Conservation (phyloP, 2,113 vertebrate species). For the Baryphthengus martii region DNA sequence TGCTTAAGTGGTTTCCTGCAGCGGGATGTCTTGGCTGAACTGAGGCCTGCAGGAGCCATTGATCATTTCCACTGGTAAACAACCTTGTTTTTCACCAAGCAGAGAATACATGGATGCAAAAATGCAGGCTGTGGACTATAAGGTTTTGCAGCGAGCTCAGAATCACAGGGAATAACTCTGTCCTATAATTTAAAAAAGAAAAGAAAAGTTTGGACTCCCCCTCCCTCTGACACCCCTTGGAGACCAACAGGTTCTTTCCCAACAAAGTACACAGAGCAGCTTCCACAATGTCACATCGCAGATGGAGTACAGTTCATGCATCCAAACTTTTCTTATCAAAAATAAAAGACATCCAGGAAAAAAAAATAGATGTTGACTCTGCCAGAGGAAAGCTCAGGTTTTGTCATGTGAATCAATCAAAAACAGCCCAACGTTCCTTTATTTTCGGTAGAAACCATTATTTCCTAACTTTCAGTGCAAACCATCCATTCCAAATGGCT, state of each 20-base stretch:
- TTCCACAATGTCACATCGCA: background rate
- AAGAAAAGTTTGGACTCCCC: background rate
- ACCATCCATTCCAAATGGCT: background rate
- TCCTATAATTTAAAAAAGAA: background rate
- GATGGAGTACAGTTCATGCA: background rate
- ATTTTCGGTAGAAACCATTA: background rate
- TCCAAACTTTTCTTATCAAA: background rate
- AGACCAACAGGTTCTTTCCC: background rate
- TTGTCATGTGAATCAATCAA: background rate
- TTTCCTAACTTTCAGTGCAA: background rate
- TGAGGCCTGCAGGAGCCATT: background rate
- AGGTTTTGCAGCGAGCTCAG: background rate
- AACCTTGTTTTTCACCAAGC: conserved; percentile 24
- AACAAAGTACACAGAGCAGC: background rate
- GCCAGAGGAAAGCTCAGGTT: background rate
- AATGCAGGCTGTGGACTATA: background rate
- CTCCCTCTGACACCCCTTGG: background rate
- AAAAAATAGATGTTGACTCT: background rate
- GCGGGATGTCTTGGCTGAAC: background rate
- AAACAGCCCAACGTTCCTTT: background rate
- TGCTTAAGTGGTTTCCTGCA: conserved; percentile 23
- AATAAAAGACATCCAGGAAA: background rate
- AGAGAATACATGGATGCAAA: background rate
- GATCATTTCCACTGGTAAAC: conserved; percentile 38
- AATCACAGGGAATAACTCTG: background rate